A percentile compares a stretch with the other conserved stretches of the same genome.
These are phyloP conservation scores for Clarias batrachus DNA, from an alignment of 2,113 vertebrate genomes.

Conservation along the genomic window DNA sequence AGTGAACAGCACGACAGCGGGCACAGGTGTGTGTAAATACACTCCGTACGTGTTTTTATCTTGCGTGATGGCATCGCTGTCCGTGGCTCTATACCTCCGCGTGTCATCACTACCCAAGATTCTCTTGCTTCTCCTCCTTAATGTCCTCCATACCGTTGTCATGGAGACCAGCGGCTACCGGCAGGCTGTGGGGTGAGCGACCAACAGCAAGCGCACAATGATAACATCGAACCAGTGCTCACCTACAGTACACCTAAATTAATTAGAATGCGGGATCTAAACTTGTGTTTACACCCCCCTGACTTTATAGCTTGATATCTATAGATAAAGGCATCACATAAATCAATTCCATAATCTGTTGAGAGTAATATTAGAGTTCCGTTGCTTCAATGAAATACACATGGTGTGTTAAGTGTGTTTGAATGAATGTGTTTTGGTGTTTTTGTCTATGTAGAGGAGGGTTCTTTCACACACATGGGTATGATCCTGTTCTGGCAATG, in stretches of 20 bases:
- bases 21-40: slow-evolving; percentile 75
- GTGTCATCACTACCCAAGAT: slow-evolving; percentile 95
- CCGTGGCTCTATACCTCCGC: slow-evolving; percentile 87
- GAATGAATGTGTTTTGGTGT: slow-evolving; percentile 5
- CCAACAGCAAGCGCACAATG: slow-evolving; percentile 5
- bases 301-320: not conserved
- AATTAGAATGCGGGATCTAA: not conserved
- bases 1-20: slow-evolving; percentile 69
- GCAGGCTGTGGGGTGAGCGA: slow-evolving; percentile 80
- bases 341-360: not conserved
- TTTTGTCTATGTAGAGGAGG: slow-evolving; percentile 74
- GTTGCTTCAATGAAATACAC: not conserved
- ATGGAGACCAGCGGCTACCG: slow-evolving; percentile 92
- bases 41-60: slow-evolving; percentile 88
- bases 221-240: not conserved
- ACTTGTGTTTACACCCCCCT: not conserved
- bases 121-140: slow-evolving; percentile 86
- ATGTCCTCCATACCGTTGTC: slow-evolving; percentile 83
- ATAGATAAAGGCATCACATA: not conserved
- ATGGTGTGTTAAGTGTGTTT: not conserved
- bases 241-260: not conserved
- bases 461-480: slow-evolving; percentile 80
- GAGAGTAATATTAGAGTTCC: not conserved
- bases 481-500: slow-evolving; percentile 88
- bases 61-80: slow-evolving; percentile 88